phyloP scores from a whole-genome alignment of 2,888 invertebrate genomes.

The Drosophila nigricruria region DNA sequence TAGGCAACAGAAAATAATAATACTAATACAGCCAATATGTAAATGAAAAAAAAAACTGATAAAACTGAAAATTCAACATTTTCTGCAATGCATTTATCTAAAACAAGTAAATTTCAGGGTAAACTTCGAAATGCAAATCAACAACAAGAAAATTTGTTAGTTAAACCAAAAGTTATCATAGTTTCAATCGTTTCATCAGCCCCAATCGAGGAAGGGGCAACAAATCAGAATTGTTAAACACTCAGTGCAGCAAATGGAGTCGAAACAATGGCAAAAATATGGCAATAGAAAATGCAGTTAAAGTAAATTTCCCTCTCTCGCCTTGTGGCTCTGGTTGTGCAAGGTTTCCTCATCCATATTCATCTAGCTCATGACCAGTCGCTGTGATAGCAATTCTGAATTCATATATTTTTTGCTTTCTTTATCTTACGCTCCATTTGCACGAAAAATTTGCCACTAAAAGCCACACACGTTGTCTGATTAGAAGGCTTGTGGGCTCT shows the following conservation, averaged over 20 bases:
- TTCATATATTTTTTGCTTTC: slow-evolving; percentile 39
- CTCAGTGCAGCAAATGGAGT: slow-evolving; percentile 1
- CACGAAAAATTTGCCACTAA: slow-evolving; percentile 57
- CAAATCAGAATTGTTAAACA: background rate
- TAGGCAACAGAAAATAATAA: background rate
- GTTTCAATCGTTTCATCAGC: background rate
- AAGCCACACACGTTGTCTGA: slow-evolving; percentile 18
- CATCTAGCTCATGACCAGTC: slow-evolving; percentile 5
- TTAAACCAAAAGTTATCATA: background rate
- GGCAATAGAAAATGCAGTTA: slow-evolving; percentile 3
- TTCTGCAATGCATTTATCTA: background rate
- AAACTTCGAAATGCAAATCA: background rate
- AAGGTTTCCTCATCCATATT: slow-evolving; percentile 2
- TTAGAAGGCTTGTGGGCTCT: slow-evolving; percentile 30
- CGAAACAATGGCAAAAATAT: slow-evolving; percentile 5
- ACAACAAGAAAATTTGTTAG: background rate
- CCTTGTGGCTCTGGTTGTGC: background rate
- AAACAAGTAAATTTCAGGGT: background rate
- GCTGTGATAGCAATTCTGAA: slow-evolving; percentile 9
- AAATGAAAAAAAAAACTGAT: background rate
- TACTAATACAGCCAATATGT: background rate
- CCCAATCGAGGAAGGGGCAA: background rate
- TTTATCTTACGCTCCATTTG: slow-evolving; percentile 42
- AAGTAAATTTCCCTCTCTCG: background rate
- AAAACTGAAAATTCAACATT: background rate